These are phyloP conservation scores for Leptinotarsa rubiginosa DNA, from an alignment of 2,888 invertebrate genomes.

Conservation along the genomic window DNA sequence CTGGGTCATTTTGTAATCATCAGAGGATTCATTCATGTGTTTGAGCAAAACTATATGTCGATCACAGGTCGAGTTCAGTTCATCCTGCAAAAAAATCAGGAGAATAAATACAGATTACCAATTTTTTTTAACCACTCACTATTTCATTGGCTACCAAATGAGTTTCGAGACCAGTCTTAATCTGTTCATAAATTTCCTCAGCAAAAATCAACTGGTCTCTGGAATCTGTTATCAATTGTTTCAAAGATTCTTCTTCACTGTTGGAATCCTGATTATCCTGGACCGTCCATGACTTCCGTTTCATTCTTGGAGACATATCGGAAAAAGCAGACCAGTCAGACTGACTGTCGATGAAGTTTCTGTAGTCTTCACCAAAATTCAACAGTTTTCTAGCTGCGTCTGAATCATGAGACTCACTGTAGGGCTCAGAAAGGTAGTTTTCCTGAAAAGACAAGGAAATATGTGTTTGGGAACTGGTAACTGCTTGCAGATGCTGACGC, in stretches of 20 bases:
- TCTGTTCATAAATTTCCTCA: constrained; percentile 61
- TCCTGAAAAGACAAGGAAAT: constrained; percentile 71
- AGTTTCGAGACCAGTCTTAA: constrained; percentile 58
- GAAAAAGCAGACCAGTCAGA: constrained; percentile 84
- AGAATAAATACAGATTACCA: neutral
- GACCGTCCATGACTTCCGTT: constrained; percentile 51
- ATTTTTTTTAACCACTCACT: constrained; percentile 56
- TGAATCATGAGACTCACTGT: constrained; percentile 88
- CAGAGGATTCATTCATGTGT: constrained; percentile 61
- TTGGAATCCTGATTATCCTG: constrained; percentile 59
- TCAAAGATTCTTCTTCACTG: constrained; percentile 62
- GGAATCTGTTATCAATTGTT: constrained; percentile 61
- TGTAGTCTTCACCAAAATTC: constrained; percentile 92
- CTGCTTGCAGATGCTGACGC: too few species aligned
- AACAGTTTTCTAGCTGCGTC: constrained; percentile 85
- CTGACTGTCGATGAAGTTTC: constrained; percentile 89
- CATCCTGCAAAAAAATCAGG: constrained; percentile 73
- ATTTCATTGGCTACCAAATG: constrained; percentile 61
- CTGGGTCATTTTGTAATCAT: constrained; percentile 60
- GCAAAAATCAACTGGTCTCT: constrained; percentile 60
- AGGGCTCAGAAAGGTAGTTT: constrained; percentile 91
- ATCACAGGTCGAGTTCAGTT: constrained; percentile 86
- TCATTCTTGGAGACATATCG: constrained; percentile 66
- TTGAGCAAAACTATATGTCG: constrained; percentile 86
- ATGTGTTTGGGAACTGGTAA: too few species aligned